Evolutionary conservation across 2,888 invertebrate genomes (phyloP), one percentile per base, ranked within the genome.

Genomic region (Eilema caniola): DNA sequence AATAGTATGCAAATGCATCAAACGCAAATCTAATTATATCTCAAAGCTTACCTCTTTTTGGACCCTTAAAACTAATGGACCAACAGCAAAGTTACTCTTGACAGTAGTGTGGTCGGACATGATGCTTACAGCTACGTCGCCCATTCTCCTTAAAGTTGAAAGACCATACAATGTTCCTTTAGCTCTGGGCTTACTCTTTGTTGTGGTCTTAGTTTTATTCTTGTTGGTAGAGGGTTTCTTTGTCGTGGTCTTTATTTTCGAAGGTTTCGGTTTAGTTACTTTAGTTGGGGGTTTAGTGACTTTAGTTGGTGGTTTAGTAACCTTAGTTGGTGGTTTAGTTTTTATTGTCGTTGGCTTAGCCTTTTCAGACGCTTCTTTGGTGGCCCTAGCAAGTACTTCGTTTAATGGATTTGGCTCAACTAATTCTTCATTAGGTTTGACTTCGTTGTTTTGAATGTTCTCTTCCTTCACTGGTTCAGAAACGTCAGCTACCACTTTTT

Each of bases 41-140:
- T n/a, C 3, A 37, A n/a, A 33, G 14, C 11, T 77, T 90, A 96
- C 97, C 95, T 97, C 97, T 91, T 97, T 97, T 88, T 97, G 97
- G 0, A 97, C 98, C 91, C 97, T 97, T 75, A 98, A 92, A 31
- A 97, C 96, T 62, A 98, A 91, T 0, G 98, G 98, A 66, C 98
- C 98, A 71, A 98, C 93, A 28, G 97, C 96, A 88, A 98, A 98
- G 89, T 97, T 97, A 69, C 97, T 97, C 86, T 97, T 97, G 60
- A 98, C 97, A 68, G 97, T 98, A 4, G 98, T 98, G 85, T 98
- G 97, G 85, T 97, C 96, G 66, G 97, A 95, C 96, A 97, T 96
- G 89, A 98, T 97, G 88, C 97, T 97, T 63, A 98, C 98, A 68
- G 96, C 96, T 11, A 98, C 98, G 86, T 98, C 98, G 59, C 98